phyloP scores from a whole-genome alignment of 2,888 invertebrate species.

The Micoletzkya japonica region DNA sequence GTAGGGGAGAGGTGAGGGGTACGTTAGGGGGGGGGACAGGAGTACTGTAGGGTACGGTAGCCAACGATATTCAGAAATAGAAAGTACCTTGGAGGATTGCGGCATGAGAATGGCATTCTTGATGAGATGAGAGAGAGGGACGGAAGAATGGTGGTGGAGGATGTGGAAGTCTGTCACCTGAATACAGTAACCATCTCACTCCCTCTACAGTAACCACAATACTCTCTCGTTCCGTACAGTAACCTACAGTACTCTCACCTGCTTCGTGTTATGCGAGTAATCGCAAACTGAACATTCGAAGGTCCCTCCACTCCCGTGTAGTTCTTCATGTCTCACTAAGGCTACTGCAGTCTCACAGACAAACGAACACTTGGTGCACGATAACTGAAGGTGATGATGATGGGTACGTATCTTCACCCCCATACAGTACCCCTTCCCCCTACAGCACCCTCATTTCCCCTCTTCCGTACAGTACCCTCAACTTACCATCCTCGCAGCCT shows the following conservation, averaged over 20 bases:
- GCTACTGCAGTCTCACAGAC: constrained; percentile 10
- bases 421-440: neutral
- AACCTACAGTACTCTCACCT: too few species aligned
- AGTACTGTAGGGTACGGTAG: too few species aligned
- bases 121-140: constrained; percentile 2
- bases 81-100: neutral
- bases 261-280: constrained; percentile 10
- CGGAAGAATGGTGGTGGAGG: constrained; percentile 8
- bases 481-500: neutral
- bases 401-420: too few species aligned
- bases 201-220: neutral
- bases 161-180: constrained; percentile 14
- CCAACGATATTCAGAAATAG: too few species aligned
- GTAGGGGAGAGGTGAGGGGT: too few species aligned
- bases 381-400: neutral
- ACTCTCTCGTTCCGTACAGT: too few species aligned
- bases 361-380: constrained; percentile 4
- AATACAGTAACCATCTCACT: neutral
- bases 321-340: constrained; percentile 6
- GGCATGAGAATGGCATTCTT: constrained; percentile 13
- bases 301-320: neutral
- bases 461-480: neutral
- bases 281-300: constrained; percentile 12
- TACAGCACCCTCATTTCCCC: neutral
- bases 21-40: neutral